A percentile compares a stretch with the other conserved stretches of the same genome.
Conservation (phyloP, 2,113 vertebrate genomes). For the Danionella cerebrum region DNA sequence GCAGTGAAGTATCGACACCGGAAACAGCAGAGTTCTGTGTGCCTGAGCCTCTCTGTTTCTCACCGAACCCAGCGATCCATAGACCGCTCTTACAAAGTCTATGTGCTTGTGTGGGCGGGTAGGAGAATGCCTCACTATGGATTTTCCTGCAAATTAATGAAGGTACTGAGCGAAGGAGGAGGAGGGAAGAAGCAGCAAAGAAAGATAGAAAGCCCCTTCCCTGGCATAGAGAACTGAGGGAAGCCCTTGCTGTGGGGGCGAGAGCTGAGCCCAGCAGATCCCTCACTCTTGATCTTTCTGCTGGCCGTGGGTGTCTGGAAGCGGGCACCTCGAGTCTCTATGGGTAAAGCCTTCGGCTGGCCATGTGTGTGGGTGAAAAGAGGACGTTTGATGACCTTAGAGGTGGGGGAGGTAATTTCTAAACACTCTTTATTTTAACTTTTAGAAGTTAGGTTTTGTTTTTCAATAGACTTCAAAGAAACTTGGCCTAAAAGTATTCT, state of each 20-base stretch:
- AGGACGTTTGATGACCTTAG: conserved; percentile 25
- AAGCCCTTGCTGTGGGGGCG: conserved; percentile 54
- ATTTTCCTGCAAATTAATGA: conserved; percentile 65
- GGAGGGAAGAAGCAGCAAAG: conserved; percentile 42
- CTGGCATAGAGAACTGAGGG: conserved; percentile 42
- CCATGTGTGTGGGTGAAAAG: conserved; percentile 29
- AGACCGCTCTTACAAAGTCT: conserved; percentile 29
- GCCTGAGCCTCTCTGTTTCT: conserved; percentile 22
- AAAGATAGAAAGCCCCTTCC: conserved; percentile 25
- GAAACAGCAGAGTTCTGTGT: conserved; percentile 7
- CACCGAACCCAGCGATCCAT: conserved; percentile 27
- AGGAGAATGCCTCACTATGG: conserved; percentile 60
- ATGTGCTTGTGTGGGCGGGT: conserved; percentile 49
- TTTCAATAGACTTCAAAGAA: too few relatives aligned
- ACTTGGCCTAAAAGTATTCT: too few relatives aligned
- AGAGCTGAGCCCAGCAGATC: conserved; percentile 35
- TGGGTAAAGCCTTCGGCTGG: conserved; percentile 33
- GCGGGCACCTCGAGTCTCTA: conserved; percentile 45
- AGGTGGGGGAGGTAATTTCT: conserved; percentile 6
- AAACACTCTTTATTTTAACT: too few relatives aligned
- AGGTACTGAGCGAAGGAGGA: conserved; percentile 43
- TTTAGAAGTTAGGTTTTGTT: too few relatives aligned
- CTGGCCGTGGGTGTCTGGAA: conserved; percentile 53
- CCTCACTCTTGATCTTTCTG: conserved; percentile 45
- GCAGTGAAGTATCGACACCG: conserved; percentile 33